phyloP scores from a whole-genome alignment of 2,113 vertebrate species.

The Varanus salvator region DNA sequence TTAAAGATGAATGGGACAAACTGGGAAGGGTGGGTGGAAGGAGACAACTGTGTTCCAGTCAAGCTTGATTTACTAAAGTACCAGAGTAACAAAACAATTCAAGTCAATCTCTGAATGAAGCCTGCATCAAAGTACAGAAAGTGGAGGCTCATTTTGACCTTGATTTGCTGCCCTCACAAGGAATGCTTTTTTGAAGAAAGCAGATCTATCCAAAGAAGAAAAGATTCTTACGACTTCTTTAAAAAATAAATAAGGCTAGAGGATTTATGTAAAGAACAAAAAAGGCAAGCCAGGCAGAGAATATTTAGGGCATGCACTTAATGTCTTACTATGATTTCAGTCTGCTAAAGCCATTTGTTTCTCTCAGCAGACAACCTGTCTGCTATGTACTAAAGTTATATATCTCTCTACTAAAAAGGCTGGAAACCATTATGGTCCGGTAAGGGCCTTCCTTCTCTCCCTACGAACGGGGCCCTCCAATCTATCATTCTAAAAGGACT shows the following conservation, averaged over 20 bases:
- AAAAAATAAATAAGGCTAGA: background rate
- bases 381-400: background rate
- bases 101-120: background rate
- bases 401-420: background rate
- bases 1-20: background rate
- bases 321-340: background rate
- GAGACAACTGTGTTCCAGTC: background rate
- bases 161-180: background rate
- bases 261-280: background rate
- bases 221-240: background rate
- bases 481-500: constrained; percentile 14
- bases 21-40: no score
- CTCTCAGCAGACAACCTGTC: constrained; percentile 11
- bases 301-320: background rate
- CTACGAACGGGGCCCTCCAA: background rate
- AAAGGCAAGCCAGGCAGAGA: background rate
- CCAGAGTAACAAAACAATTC: background rate
- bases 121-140: background rate
- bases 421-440: background rate
- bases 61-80: background rate
- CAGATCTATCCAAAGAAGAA: background rate
- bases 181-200: background rate
- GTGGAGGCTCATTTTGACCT: background rate
- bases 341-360: constrained; percentile 20
- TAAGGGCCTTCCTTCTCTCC: background rate